Conservation (phyloP, 2,113 vertebrate species). For the Pao palembangensis region DNA sequence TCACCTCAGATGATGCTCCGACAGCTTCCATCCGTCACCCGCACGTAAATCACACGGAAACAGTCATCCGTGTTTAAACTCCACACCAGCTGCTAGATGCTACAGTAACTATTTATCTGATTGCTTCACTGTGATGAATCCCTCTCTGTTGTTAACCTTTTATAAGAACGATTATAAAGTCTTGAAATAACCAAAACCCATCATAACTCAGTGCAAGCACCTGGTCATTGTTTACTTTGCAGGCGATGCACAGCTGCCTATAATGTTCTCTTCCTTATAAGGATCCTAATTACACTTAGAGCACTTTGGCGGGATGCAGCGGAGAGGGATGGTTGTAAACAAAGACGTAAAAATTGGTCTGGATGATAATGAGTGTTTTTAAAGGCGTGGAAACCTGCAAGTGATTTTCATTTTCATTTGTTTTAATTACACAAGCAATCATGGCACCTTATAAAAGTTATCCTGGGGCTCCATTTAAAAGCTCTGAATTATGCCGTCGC, state of each 20-base stretch:
- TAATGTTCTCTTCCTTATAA: constrained; percentile 39
- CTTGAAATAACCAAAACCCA: constrained; percentile 15
- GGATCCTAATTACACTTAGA: constrained; percentile 37
- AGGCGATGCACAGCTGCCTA: constrained; percentile 1
- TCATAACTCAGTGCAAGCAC: constrained; percentile 19
- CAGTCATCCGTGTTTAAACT: no score
- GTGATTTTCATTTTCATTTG: constrained; percentile 51
- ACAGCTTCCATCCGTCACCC: no score
- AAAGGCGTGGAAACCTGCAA: constrained; percentile 48
- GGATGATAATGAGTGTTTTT: constrained; percentile 41
- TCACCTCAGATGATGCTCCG: no score
- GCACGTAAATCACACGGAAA: no score
- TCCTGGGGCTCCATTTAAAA: constrained; percentile 36
- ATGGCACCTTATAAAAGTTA: constrained; percentile 62
- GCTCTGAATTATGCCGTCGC: constrained; percentile 16
- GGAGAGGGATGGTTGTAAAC: constrained; percentile 28
- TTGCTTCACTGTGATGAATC: no score
- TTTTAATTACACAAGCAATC: constrained; percentile 59
- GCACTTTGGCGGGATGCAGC: constrained; percentile 30
- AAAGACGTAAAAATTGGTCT: constrained; percentile 44
- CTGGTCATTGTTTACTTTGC: constrained; percentile 10
- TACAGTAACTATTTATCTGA: no score
- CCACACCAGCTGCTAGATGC: no score
- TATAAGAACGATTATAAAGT: not conserved
- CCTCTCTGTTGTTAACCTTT: not conserved